phyloP scores from a whole-genome alignment of 2,797 vertebrate genomes.

The Acridotheres tristis region DNA sequence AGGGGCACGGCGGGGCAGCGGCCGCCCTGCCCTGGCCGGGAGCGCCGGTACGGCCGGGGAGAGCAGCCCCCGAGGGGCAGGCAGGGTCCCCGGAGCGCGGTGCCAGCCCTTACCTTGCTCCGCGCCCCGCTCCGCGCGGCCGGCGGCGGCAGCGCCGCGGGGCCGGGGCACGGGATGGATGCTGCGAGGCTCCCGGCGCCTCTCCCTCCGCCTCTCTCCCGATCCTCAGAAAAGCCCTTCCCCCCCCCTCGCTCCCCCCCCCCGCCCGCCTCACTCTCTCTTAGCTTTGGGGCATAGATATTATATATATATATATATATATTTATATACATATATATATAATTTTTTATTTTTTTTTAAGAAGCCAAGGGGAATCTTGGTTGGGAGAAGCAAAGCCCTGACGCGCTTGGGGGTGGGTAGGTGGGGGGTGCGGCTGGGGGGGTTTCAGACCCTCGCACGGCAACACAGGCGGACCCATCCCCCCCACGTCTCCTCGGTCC shows the following conservation, averaged over 20 bases:
- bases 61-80: neutral
- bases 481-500: neutral
- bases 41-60: neutral
- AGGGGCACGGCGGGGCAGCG: neutral
- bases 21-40: neutral
- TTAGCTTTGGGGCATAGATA: neutral
- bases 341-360: neutral
- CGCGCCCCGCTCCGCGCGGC: neutral
- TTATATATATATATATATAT: neutral
- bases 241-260: neutral
- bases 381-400: neutral
- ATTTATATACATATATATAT: too few relatives aligned
- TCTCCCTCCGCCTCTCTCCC: constrained; percentile 16
- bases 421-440: neutral
- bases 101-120: constrained; percentile 47
- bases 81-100: neutral
- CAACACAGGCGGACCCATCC: neutral
- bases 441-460: neutral
- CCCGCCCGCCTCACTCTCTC: neutral
- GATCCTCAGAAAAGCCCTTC: neutral
- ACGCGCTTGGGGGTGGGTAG: neutral
- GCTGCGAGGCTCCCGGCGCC: neutral
- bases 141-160: neutral
- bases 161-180: neutral
- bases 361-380: neutral